Conservation (phyloP, 2,113 vertebrate species). For the Illadopsis cleaveri region DNA sequence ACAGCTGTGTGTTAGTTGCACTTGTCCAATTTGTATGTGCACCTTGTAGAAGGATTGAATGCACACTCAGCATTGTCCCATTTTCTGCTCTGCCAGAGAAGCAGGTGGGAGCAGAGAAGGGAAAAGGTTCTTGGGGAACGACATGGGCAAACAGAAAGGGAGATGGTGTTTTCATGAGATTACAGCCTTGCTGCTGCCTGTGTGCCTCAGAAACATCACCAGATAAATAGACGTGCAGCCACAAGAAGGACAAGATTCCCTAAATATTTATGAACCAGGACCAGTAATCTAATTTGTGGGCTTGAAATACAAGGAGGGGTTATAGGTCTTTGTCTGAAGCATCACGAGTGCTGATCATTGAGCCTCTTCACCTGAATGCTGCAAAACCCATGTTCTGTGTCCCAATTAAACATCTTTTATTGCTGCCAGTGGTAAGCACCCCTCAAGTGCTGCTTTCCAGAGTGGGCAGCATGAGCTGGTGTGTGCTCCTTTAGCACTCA, state of each 20-base stretch:
- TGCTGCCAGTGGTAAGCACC: not conserved
- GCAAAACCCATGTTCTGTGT: not conserved
- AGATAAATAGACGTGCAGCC: not conserved
- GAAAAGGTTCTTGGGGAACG: not conserved
- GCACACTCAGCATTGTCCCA: not conserved
- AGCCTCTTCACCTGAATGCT: not conserved
- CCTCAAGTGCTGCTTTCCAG: not conserved
- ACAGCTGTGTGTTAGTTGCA: not conserved
- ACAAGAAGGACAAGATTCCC: not conserved
- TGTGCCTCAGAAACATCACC: not conserved
- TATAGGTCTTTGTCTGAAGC: not conserved
- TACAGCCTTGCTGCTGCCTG: not conserved
- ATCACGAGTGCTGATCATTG: not conserved
- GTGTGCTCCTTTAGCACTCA: not conserved
- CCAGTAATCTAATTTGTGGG: not conserved
- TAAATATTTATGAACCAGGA: constrained; percentile 22
- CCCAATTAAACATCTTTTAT: not conserved
- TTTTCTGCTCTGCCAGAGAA: not conserved
- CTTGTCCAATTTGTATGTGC: not conserved
- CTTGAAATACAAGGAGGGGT: not conserved
- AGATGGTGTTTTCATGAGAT: not conserved
- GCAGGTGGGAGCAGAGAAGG: not conserved
- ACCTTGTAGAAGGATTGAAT: not conserved
- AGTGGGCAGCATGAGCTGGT: not conserved
- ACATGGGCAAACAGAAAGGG: not conserved